A percentile compares a stretch with the other conserved stretches of the same genome.
Conservation (phyloP, 2,797 vertebrate species). For the Ara ararauna region DNA sequence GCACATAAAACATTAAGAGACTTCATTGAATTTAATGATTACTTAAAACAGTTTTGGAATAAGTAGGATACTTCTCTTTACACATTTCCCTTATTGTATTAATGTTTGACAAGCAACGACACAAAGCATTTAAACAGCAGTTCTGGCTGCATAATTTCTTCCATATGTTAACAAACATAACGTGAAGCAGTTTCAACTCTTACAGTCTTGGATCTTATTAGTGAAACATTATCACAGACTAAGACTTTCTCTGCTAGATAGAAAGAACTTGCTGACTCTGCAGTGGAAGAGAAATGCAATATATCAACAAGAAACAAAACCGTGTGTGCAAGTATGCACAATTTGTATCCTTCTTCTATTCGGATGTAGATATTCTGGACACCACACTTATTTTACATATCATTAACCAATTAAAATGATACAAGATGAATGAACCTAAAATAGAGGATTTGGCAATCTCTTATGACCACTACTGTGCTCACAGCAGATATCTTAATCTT, state of each 20-base stretch:
- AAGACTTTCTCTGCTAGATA: conserved; percentile 56
- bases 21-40: conserved; percentile 5
- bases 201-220: conserved; percentile 63
- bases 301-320: conserved; percentile 40
- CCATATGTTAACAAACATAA: conserved; percentile 65
- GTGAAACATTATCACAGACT: conserved; percentile 67
- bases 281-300: conserved; percentile 52
- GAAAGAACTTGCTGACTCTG: conserved; percentile 68
- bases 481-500: conserved; percentile 65
- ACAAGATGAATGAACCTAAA: conserved; percentile 45
- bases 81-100: conserved; percentile 47
- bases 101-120: conserved; percentile 64
- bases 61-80: conserved; percentile 31
- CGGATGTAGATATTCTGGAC: neutral
- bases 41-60: conserved; percentile 21
- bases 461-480: conserved; percentile 33
- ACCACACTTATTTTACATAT: conserved; percentile 15
- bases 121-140: conserved; percentile 38
- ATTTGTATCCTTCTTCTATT: neutral
- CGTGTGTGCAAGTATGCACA: neutral
- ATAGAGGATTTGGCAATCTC: conserved; percentile 21
- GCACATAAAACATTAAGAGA: conserved; percentile 38
- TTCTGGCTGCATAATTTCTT: conserved; percentile 51
- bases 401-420: conserved; percentile 47
- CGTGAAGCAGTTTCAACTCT: conserved; percentile 48